Percentiles rank a stretch among this genome's conserved stretches.
Evolutionary conservation across 1,140 invertebrate genomes (phyloP).

Genomic region (Polypedilum pembai): DNA sequence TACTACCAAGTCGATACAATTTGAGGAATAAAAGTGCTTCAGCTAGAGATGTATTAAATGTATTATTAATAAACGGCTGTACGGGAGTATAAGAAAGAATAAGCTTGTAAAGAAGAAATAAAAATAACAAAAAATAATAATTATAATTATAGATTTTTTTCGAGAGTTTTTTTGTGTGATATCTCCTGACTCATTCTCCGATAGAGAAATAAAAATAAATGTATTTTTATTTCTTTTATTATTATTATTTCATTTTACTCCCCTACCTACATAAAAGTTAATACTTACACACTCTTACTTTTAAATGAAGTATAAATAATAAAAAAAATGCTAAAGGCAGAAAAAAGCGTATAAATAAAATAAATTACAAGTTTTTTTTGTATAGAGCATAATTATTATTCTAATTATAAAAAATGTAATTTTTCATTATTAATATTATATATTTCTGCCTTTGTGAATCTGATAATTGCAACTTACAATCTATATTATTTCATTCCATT

Average conservation of each 20-base stretch:
- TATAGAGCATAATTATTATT: not conserved
- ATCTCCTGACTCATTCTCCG: constrained; percentile 3
- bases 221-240: not conserved
- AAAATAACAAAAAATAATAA: not conserved
- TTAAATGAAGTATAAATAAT: not conserved
- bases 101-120: too few relatives aligned
- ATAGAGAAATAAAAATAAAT: not conserved
- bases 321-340: not conserved
- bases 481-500: too few relatives aligned
- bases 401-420: constrained; percentile 14
- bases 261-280: constrained; percentile 1
- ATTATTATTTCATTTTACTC: constrained; percentile 19
- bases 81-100: too few relatives aligned
- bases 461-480: constrained; percentile 2
- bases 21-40: not conserved
- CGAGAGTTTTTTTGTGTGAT: not conserved
- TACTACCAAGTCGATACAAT: not conserved
- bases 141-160: constrained; percentile 19
- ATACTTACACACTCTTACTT: not conserved
- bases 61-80: too few relatives aligned
- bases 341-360: constrained; percentile 14
- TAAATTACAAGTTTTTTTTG: not conserved
- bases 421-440: not conserved
- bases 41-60: too few relatives aligned
- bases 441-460: not conserved